A percentile compares a stretch with the other conserved stretches of the same genome.
phyloP scores from a whole-genome alignment of 2,797 vertebrate genomes.

The Margarornis squamiger region DNA sequence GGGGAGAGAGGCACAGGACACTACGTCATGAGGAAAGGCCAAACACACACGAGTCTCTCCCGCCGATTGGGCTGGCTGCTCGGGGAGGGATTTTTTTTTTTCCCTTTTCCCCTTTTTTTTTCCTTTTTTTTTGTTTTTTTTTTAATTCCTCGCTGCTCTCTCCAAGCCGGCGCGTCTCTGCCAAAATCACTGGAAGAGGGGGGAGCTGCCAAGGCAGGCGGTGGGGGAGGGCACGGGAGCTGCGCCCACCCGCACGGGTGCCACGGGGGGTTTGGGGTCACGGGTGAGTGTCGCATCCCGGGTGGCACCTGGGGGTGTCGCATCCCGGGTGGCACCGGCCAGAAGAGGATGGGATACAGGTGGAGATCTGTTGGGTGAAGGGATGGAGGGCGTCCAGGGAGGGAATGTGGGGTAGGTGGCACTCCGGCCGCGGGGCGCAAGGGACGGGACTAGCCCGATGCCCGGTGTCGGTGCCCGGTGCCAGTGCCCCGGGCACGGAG shows the following conservation, averaged over 20 bases:
- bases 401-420: too few relatives aligned
- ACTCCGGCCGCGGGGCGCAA: not conserved
- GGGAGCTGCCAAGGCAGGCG: constrained; percentile 84
- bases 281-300: not conserved
- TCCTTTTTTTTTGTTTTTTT: not conserved
- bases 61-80: constrained; percentile 64
- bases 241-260: not conserved
- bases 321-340: not conserved
- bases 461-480: too few relatives aligned
- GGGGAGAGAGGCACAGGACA: constrained; percentile 76
- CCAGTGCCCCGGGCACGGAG: not conserved
- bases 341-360: too few relatives aligned
- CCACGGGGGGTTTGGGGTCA: not conserved
- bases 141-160: constrained; percentile 72
- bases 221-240: constrained; percentile 61
- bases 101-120: fast-evolving
- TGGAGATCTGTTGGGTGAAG: not conserved
- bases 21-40: constrained; percentile 85
- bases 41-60: constrained; percentile 78
- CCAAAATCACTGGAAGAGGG: constrained; percentile 59
- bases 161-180: constrained; percentile 81
- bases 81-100: not conserved
- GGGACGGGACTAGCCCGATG: not conserved
- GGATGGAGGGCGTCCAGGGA: too few relatives aligned
- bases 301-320: not conserved